Evolutionary conservation across 92 coral and sea anemone genomes (phyloP), one percentile per base, ranked within the genome.

Genomic region (Phenganax stokvisi): DNA sequence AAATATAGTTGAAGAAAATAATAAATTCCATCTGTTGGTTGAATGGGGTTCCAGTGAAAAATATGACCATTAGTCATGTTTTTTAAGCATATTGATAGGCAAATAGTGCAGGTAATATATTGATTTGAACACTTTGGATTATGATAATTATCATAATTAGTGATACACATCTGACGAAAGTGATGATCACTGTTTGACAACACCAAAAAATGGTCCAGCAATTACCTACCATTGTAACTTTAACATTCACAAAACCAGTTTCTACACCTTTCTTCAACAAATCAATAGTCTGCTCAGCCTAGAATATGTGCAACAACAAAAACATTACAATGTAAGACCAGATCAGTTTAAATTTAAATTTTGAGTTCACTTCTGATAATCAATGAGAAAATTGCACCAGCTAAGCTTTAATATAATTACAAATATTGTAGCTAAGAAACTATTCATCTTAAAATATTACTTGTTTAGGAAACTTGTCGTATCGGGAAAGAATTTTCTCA

Each of bases 401-500:
- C 7, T 59, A 3, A 16, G 73, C 37, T 13, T 10, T 2, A 11
- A 15, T 11, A 15, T 28, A 15, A 67, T 11, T 28, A 8, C 12
- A 37, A 4, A 15, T 10, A 28, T 15, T 67, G 20, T 15, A 67
- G 37, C 9, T 6, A 67, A 67, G 37, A 67, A 15, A 27, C 7
- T 13, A n/a, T 1, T 15, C 6, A 28, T 54, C 63, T 7, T 44
- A 6, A 1, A 8, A 54, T 0, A 51, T 17, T 58, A 91, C 98
- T 90, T 93, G 98, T 3, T 81, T 84, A 31, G 93, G 90, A 57
- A 93, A 89, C 28, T 91, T 89, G 16, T 86, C 74, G 52, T 91
- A 86, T 44, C 98, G 90, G 17, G 89, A 75, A 69, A 93, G 90
- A 75, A 88, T 83, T 71, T 93, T 93, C 2, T 88, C 85, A 83